Percentiles rank a stretch among this genome's conserved stretches.
Evolutionary conservation across 1,140 invertebrate genomes (phyloP).

Genomic region (Pseudomyrmex flavicornis): DNA sequence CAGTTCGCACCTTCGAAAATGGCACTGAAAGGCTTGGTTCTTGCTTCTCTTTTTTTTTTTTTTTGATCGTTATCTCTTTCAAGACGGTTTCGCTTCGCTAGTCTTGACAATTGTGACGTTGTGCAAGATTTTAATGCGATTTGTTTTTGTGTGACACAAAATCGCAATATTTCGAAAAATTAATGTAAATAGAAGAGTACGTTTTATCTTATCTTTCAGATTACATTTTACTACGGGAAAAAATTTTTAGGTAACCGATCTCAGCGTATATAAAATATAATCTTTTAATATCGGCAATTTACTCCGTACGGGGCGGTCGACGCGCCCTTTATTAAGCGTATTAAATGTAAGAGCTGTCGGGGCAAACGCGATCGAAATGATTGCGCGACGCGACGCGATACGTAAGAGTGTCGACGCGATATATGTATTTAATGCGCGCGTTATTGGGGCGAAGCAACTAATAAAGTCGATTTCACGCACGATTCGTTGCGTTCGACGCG

Average conservation of each 20-base stretch:
- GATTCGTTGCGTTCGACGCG: constrained; percentile 75
- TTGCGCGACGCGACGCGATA: constrained; percentile 66
- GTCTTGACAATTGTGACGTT: not conserved
- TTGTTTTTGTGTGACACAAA: not conserved
- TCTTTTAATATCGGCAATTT: not conserved
- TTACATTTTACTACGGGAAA: not conserved
- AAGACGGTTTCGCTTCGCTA: not conserved
- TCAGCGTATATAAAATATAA: not conserved
- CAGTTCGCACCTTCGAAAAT: not conserved
- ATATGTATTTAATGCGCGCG: constrained; percentile 69
- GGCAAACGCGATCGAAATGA: constrained; percentile 54
- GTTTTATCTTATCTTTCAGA: not conserved
- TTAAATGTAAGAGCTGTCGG: constrained; percentile 57
- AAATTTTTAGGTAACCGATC: too few relatives aligned
- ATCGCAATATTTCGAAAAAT: not conserved
- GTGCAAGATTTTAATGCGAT: not conserved
- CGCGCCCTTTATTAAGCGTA: constrained; percentile 4
- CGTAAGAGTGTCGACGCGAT: constrained; percentile 64
- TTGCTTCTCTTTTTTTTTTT: not conserved
- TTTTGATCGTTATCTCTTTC: too few relatives aligned
- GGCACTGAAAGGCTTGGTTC: not conserved
- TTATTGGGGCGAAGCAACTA: constrained; percentile 76
- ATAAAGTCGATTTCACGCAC: constrained; percentile 83
- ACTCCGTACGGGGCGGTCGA: not conserved
- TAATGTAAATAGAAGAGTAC: not conserved